A percentile compares a stretch with the other conserved stretches of the same genome.
Evolutionary conservation across 2,113 vertebrate genomes (phyloP).

Genomic region (Tringa solitaria): DNA sequence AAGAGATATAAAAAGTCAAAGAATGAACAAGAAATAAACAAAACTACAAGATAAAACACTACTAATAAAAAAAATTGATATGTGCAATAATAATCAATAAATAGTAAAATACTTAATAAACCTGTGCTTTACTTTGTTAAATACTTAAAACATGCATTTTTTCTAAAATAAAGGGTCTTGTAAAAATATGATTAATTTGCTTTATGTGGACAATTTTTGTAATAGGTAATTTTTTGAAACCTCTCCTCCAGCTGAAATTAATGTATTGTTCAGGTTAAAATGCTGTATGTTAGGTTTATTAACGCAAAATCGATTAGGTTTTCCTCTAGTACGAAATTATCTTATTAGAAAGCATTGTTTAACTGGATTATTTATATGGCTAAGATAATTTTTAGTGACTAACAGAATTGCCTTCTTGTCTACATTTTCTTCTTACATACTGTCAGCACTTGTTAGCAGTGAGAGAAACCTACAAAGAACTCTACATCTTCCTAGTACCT

Average conservation of each 20-base stretch:
- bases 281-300: neutral
- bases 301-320: neutral
- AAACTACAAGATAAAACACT: neutral
- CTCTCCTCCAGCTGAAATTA: neutral
- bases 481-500: neutral
- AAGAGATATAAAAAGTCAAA: neutral
- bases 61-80: neutral
- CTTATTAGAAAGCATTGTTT: neutral
- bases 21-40: neutral
- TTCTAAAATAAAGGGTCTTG: neutral
- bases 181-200: neutral
- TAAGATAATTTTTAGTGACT: neutral
- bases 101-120: neutral
- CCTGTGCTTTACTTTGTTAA: rapidly evolving
- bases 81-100: rapidly evolving
- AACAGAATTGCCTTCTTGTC: neutral
- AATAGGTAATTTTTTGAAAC: neutral
- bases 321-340: neutral
- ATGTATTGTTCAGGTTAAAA: neutral
- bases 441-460: neutral
- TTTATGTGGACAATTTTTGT: neutral
- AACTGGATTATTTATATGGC: neutral
- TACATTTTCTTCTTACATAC: neutral
- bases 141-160: neutral
- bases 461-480: neutral